Evolutionary conservation across 1,140 invertebrate genomes (phyloP), one percentile per base, ranked within the genome.

Genomic region (Drosophila simulans): DNA sequence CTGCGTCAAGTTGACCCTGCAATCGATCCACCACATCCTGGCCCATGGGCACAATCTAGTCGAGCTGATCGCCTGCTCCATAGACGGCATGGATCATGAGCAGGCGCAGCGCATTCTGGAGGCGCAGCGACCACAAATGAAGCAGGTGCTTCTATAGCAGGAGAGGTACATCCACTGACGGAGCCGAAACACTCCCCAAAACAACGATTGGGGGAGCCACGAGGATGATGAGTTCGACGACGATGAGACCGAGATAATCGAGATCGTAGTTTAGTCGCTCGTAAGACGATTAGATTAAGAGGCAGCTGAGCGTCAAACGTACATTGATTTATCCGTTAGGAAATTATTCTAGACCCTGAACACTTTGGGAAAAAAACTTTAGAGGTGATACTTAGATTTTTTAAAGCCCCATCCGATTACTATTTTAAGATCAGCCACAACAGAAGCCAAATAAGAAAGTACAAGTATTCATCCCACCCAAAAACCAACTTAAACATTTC

Each of bases 81-180:
- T 91, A n/a, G 89, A 91, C 54, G 65, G 72, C 0, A 13, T 91
- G 17, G 77, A 89, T 34, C 42, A 62, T 0, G 80, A 75, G 31
- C 80, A 75, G 5, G 84, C 81, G 0, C 57, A 82, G 35, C 53
- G 71, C 12, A 49, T 85, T 3, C 13, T 90, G 0, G 46, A 59
- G 43, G 25, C 48, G 0, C 52, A 79, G 20, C 10, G 69, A 25
- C 85, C 85, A 2, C 70, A 66, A 51, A 51, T 90, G 57, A 90
- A 86, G 62, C 60, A 79, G 17, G 80, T 80, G 57, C 40, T 84
- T 35, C 73, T 89, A 80, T 89, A 89, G 84, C 84, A 89, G 77
- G 84, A 89, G 73, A 77, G 85, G 52, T 69, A 77, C n/a, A 88
- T 89, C 43, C 72, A 89, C 73, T 89, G 85, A 89, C 83, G 60